Percentiles rank a stretch among this genome's conserved stretches.
These are phyloP conservation scores for Mormyrops attenuatus DNA, from an alignment of 2,797 vertebrate genomes.

Conservation along the genomic window DNA sequence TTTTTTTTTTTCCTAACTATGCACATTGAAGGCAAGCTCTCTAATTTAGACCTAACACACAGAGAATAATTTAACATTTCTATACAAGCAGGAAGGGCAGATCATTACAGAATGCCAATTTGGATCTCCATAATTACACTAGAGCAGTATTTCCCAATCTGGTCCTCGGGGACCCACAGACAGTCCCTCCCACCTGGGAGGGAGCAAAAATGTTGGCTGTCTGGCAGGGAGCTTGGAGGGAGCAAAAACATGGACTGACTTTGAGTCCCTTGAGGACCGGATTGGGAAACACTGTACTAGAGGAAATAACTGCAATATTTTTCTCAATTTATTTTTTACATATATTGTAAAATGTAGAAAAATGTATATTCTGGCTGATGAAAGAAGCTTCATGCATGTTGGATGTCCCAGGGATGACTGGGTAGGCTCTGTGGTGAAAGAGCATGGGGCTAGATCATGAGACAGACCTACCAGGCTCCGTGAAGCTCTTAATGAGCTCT, in stretches of 20 bases:
- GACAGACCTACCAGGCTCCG: constrained; percentile 60
- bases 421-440: neutral
- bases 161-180: neutral
- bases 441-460: neutral
- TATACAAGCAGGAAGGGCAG: neutral
- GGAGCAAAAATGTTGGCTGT: neutral
- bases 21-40: neutral
- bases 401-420: neutral
- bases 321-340: neutral
- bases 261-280: neutral
- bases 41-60: neutral
- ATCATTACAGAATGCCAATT: neutral
- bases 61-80: neutral
- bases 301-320: neutral
- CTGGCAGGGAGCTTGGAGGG: neutral
- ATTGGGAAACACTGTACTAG: neutral
- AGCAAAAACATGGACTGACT: neutral
- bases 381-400: neutral
- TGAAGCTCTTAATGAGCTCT: constrained; percentile 77
- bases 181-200: neutral
- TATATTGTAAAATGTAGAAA: neutral
- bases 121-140: neutral
- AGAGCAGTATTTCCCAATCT: neutral
- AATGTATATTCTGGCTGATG: neutral
- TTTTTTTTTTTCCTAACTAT: neutral